Conservation (phyloP, 2,797 vertebrate genomes). For the Myotis daubentonii region DNA sequence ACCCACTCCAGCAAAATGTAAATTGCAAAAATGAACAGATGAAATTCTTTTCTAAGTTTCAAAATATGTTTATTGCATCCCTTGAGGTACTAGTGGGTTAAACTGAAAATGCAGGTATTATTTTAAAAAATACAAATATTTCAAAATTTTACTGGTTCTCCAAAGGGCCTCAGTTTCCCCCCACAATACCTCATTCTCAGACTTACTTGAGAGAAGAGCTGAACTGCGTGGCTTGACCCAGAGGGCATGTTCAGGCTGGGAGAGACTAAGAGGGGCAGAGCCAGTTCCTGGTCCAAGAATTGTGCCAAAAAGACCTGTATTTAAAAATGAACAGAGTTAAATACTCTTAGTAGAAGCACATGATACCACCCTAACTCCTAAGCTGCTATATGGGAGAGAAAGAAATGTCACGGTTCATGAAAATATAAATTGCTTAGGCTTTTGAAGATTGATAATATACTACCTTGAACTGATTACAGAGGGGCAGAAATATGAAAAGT, state of each 20-base stretch:
- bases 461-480: conserved; percentile 55
- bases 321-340: neutral
- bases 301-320: neutral
- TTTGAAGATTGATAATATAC: conserved; percentile 41
- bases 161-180: neutral
- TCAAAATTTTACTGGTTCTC: neutral
- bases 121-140: neutral
- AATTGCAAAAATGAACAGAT: conserved; percentile 27
- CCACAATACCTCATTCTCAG: neutral
- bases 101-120: conserved; percentile 14
- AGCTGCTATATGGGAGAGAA: conserved; percentile 2
- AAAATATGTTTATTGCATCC: neutral
- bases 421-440: conserved; percentile 33
- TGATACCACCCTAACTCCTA: neutral
- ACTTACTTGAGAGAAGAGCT: neutral
- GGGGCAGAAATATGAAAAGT: conserved; percentile 55
- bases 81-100: conserved; percentile 23
- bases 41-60: conserved; percentile 44
- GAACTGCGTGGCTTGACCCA: neutral
- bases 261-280: neutral
- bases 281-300: neutral
- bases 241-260: neutral
- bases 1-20: neutral
- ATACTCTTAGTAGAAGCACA: neutral
- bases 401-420: conserved; percentile 33